A percentile compares a stretch with the other conserved stretches of the same genome.
Conservation (phyloP, 1,140 invertebrate genomes). For the Acyrthosiphon pisum region DNA sequence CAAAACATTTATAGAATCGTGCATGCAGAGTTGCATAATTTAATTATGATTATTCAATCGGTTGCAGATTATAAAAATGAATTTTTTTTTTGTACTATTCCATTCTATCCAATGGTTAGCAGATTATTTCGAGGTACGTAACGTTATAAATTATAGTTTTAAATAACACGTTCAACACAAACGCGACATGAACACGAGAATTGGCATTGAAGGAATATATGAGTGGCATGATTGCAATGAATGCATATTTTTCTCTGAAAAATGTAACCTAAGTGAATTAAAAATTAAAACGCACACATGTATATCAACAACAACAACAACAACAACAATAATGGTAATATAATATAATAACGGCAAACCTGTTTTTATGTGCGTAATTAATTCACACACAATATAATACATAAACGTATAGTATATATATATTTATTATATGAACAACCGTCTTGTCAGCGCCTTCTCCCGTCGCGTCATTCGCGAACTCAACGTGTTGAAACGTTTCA, state of each 20-base stretch:
- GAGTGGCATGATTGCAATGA: too few relatives aligned
- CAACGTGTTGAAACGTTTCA: constrained; percentile 27
- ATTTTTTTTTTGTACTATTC: too few relatives aligned
- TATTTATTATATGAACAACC: background rate
- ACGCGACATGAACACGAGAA: too few relatives aligned
- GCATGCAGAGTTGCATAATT: too few relatives aligned
- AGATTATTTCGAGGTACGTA: too few relatives aligned
- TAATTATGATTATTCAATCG: too few relatives aligned
- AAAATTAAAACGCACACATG: background rate
- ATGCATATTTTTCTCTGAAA: background rate
- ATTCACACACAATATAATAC: background rate
- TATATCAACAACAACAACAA: background rate
- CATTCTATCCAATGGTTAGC: too few relatives aligned
- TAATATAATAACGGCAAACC: background rate
- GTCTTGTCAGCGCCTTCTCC: constrained; percentile 40
- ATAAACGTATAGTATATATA: background rate
- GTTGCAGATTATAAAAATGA: too few relatives aligned
- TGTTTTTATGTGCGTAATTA: constrained; percentile 18
- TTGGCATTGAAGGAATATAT: too few relatives aligned
- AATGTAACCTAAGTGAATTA: background rate
- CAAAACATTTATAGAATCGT: too few relatives aligned
- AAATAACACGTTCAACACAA: too few relatives aligned
- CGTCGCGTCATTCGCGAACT: background rate
- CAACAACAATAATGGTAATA: background rate
- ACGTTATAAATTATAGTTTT: too few relatives aligned